Evolutionary conservation across 2,113 vertebrate species (phyloP), one percentile per base, ranked within the genome.

Genomic region (Galemys pyrenaicus): DNA sequence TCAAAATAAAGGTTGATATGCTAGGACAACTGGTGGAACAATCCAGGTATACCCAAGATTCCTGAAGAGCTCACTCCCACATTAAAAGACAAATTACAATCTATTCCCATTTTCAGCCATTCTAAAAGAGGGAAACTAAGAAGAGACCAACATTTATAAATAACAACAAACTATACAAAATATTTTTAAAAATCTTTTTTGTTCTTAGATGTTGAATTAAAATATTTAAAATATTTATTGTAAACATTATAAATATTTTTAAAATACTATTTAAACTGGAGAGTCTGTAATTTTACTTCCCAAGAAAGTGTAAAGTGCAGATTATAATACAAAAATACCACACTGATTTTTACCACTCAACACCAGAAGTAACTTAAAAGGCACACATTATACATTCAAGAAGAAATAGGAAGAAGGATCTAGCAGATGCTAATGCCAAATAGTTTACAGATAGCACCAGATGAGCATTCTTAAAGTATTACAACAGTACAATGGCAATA

Each of bases 271-370:
- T 97, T 84, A 96, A 97, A 98, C 0, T 92, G 87, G 97, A 96
- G 94, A 96, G 91, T 97, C 81, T 97, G 94, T 95, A 97, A 96
- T 97, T 94, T 97, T 78, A 96, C 79, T 97, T 98, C 97, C 82
- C 87, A 97, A 97, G 93, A 97, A 97, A 98, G 98, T 98, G 98
- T 99, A 99, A 99, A 99, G 99, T 99, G 99, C 99, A 98, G 97
- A 96, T 97, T 93, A 97, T 98, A 97, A 96, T 99, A 99, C 98
- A 99, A 98, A 99, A 99, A 98, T 99, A 99, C 98, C 98, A 93
- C 97, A 98, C 94, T 96, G 97, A 97, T 96, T 98, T 97, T 98
- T 98, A 97, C 97, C 97, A 96, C 97, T 97, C 97, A 97, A 98
- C 98, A 98, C 96, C 97, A 98, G 98, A 98, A 93, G 97, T 96